Conservation (phyloP, 92 coral and sea anemone genomes). For the Pocillopora meandrina region DNA sequence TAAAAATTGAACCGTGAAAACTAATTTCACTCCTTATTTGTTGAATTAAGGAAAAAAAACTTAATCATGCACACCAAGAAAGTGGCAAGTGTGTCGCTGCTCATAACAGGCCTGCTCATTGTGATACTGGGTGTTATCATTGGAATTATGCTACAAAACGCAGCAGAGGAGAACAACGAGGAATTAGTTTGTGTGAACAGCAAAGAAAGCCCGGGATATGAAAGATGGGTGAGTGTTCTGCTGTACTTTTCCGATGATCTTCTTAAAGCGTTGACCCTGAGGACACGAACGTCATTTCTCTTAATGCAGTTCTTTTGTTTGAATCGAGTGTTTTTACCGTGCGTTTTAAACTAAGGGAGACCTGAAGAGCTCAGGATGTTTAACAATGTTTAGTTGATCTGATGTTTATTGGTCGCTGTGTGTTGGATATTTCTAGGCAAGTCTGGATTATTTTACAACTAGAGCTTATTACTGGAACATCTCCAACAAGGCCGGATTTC, state of each 20-base stretch:
- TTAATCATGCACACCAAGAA: slow-evolving; percentile 35
- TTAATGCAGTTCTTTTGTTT: no score
- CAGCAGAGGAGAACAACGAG: slow-evolving; percentile 12
- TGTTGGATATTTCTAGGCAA: slow-evolving; percentile 29
- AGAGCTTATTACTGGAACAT: slow-evolving; percentile 83
- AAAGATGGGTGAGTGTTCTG: slow-evolving; percentile 65
- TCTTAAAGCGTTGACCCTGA: no score
- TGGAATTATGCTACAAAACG: slow-evolving; percentile 47
- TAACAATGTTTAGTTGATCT: no score
- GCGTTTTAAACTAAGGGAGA: no score
- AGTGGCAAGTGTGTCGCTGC: slow-evolving; percentile 21
- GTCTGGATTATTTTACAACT: slow-evolving; percentile 21
- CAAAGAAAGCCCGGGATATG: slow-evolving; percentile 40
- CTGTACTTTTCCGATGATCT: no score
- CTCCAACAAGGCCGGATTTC: slow-evolving; percentile 74
- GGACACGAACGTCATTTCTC: no score
- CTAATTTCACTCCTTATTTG: no score
- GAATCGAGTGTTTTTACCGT: no score
- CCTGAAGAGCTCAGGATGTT: no score
- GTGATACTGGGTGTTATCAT: slow-evolving; percentile 51
- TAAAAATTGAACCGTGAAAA: neutral
- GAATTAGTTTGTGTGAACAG: slow-evolving; percentile 54
- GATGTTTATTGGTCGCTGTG: neutral
- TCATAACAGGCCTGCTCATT: neutral
- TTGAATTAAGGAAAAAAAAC: neutral